Base-by-base conservation (phyloP, 1,140 invertebrate genomes). In the Bombus confusus region DNA sequence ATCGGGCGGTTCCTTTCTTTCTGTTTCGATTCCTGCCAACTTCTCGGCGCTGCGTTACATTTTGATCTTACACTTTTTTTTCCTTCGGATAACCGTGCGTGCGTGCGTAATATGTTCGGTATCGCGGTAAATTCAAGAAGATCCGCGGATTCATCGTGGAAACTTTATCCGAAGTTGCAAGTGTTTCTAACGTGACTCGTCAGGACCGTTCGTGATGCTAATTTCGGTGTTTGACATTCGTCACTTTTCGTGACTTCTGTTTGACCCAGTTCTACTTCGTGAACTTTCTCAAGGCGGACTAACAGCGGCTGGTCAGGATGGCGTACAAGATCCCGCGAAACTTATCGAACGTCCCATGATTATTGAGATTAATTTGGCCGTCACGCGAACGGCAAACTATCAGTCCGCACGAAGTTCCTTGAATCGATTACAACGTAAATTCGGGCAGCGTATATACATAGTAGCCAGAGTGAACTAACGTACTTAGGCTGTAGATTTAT, bases 1-100 rank as follows among this genome's bases (percentile, higher is more conserved):
- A 43, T 43, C 41, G 13, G 15, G 3, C 43, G 43, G 43, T 52
- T 22, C 5, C 37, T 15, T 52, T 59, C 79, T 3, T 74, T 57
- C 43, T 47, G 37, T 83, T 77, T 52, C 71, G 66, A 52, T 83
- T 22, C 43, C 18, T 37, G 25, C 85, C 68, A 28, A n/a, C 66
- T 83, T 80, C 28, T 62, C 71, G 47, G 72, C 83, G 66, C 71
- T 43, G 83, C 77, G 87, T 88, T 81, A 85, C 84, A 72, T 83
- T 71, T 83, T 88, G 85, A 81, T 87, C 86, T 81, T 81, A 37
- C 59, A 41, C 68, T 62, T 66, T 31, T n/a, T 73, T 66, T 28
- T 13, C 76, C 47, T 22, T 52, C 47, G 71, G 86, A 62, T 88
- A 76, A 88, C 59, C 37, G 37, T 25, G 39, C 78, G 37, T 25